Percentiles rank a stretch among this genome's conserved stretches.
These are phyloP conservation scores for Petrocephalus schoutedeni DNA, from an alignment of 2,797 vertebrate species.

Conservation along the genomic window DNA sequence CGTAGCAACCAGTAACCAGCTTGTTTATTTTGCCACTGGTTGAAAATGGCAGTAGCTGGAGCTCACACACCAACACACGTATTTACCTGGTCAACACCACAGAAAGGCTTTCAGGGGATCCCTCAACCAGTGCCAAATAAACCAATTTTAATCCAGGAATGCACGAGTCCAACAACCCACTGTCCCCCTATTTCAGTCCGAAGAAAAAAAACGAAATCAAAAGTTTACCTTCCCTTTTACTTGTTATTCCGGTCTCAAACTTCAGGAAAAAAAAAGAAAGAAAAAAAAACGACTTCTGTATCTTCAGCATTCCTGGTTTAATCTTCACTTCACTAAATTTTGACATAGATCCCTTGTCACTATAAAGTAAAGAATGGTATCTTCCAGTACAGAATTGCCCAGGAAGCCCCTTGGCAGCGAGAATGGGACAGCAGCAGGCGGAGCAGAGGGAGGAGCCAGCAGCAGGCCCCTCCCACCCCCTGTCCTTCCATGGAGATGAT, in stretches of 20 bases:
- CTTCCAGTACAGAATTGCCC: not conserved
- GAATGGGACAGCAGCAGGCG: not conserved
- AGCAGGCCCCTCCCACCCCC: not conserved
- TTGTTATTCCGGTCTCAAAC: not conserved
- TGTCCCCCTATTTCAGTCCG: not conserved
- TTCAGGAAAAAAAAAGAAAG: not conserved
- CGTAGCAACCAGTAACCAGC: not conserved
- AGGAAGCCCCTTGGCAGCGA: not conserved
- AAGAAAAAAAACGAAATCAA: not conserved
- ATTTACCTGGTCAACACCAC: not conserved
- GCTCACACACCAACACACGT: not conserved
- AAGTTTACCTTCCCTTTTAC: not conserved
- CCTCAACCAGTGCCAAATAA: not conserved
- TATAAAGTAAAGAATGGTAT: not conserved
- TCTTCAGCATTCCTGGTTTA: conserved; percentile 4
- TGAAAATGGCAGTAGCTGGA: not conserved
- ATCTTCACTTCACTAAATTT: not conserved
- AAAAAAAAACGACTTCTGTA: not conserved
- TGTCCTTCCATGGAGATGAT: not conserved
- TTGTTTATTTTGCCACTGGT: not conserved
- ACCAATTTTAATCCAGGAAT: not conserved
- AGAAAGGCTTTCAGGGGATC: not conserved
- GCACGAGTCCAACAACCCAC: not conserved
- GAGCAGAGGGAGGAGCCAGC: not conserved
- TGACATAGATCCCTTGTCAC: not conserved